These are phyloP conservation scores for Lytechinus pictus DNA, from an alignment of 35 echinoderm and acorn worm genomes.

Conservation along the genomic window DNA sequence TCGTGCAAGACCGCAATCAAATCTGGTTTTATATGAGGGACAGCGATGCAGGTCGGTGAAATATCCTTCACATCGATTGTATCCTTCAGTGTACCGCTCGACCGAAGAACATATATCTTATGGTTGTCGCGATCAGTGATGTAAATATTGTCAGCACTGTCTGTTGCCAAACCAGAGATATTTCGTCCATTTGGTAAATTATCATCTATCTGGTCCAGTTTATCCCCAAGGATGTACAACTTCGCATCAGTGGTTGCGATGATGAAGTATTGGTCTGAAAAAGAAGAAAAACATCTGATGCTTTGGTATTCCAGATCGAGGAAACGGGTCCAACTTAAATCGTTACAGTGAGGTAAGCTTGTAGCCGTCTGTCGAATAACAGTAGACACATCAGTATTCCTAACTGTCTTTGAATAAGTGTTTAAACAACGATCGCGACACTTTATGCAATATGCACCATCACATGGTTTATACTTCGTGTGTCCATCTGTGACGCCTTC, in stretches of 20 bases:
- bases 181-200: neutral
- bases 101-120: neutral
- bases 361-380: neutral
- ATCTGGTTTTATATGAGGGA: neutral
- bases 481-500: neutral
- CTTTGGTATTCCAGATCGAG: neutral
- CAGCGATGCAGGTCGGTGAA: slow-evolving; percentile 26
- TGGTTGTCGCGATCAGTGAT: neutral
- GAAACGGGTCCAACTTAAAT: neutral
- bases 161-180: slow-evolving; percentile 32
- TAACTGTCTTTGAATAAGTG: neutral
- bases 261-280: slow-evolving; percentile 18
- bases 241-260: slow-evolving; percentile 4
- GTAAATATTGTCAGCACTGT: slow-evolving; percentile 19
- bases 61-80: neutral
- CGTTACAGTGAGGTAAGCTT: neutral
- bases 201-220: neutral
- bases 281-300: neutral
- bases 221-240: slow-evolving; percentile 17
- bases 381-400: neutral
- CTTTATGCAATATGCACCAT: too few species aligned
- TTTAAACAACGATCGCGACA: too few species aligned
- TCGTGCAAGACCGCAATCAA: neutral
- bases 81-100: neutral
- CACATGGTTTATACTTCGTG: neutral